phyloP scores from a whole-genome alignment of 2,113 vertebrate genomes.

The Ophiodon elongatus region DNA sequence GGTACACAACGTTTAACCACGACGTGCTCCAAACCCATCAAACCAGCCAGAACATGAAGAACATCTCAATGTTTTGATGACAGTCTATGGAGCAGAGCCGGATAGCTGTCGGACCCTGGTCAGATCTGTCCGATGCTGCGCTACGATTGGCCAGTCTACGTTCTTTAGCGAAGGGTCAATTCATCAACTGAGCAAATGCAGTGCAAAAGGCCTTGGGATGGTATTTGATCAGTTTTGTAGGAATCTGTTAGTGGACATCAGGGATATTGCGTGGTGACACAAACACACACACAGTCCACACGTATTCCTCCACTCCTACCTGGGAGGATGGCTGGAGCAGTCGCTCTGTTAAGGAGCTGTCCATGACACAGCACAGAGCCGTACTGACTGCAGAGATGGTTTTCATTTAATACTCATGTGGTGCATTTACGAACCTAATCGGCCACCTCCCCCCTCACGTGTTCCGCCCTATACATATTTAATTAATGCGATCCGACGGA shows the following conservation, averaged over 20 bases:
- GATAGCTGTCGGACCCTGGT: no score
- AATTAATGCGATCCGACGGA: constrained; percentile 42
- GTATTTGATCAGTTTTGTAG: constrained; percentile 24
- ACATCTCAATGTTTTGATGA: no score
- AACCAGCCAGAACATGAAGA: no score
- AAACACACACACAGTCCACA: constrained; percentile 8
- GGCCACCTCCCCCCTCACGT: constrained; percentile 12
- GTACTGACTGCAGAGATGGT: constrained; percentile 35
- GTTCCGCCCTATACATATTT: constrained; percentile 42
- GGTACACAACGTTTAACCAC: no score
- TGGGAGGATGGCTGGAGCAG: constrained; percentile 42
- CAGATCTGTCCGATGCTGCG: not conserved
- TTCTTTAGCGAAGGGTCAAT: not conserved
- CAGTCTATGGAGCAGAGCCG: no score
- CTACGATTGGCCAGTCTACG: not conserved
- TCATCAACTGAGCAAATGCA: not conserved
- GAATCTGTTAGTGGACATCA: constrained; percentile 10
- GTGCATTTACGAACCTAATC: constrained; percentile 51
- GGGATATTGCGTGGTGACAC: not conserved
- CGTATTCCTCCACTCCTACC: constrained; percentile 28
- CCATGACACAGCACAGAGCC: constrained; percentile 60
- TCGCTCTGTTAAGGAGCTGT: constrained; percentile 59
- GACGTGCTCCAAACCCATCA: no score
- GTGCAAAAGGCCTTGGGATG: not conserved
- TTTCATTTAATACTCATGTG: constrained; percentile 51